Conservation (phyloP, 2,113 vertebrate species). For the Chaetodon auriga region DNA sequence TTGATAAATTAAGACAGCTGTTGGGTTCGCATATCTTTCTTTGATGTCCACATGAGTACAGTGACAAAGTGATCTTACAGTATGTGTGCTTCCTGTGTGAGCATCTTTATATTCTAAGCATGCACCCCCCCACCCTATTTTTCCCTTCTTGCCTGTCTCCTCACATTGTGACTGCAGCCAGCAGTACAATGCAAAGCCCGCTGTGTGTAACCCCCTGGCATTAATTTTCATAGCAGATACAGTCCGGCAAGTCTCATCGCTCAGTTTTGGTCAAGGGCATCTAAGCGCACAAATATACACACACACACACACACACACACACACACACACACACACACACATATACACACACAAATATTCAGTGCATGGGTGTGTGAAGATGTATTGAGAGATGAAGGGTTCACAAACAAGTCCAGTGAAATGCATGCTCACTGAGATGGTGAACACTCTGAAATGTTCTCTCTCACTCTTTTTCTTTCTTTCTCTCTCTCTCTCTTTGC, state of each 20-base stretch:
- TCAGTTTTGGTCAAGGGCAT: slow-evolving; percentile 76
- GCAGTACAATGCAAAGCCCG: slow-evolving; percentile 37
- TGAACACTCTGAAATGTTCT: slow-evolving; percentile 68
- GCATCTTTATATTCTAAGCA: slow-evolving; percentile 7
- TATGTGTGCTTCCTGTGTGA: neutral
- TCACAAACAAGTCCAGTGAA: slow-evolving; percentile 60
- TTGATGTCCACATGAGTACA: neutral
- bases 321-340: slow-evolving; percentile 30
- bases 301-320: slow-evolving; percentile 29
- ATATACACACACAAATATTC: slow-evolving; percentile 30
- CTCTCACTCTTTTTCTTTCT: slow-evolving; percentile 32
- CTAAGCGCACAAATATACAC: slow-evolving; percentile 45
- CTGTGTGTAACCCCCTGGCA: slow-evolving; percentile 64
- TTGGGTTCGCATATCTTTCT: neutral
- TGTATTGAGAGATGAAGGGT: slow-evolving; percentile 65
- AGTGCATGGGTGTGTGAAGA: slow-evolving; percentile 47
- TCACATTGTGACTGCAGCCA: slow-evolving; percentile 16
- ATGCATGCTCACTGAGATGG: slow-evolving; percentile 61
- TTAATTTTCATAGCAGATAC: slow-evolving; percentile 75
- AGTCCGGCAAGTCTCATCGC: slow-evolving; percentile 64
- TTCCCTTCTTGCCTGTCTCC: neutral
- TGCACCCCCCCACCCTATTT: neutral
- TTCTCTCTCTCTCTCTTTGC: slow-evolving; percentile 10
- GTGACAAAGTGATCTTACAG: neutral
- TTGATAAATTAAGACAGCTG: neutral